Evolutionary conservation across 2,113 vertebrate species (phyloP).

Genomic region (Synodontis membranacea): DNA sequence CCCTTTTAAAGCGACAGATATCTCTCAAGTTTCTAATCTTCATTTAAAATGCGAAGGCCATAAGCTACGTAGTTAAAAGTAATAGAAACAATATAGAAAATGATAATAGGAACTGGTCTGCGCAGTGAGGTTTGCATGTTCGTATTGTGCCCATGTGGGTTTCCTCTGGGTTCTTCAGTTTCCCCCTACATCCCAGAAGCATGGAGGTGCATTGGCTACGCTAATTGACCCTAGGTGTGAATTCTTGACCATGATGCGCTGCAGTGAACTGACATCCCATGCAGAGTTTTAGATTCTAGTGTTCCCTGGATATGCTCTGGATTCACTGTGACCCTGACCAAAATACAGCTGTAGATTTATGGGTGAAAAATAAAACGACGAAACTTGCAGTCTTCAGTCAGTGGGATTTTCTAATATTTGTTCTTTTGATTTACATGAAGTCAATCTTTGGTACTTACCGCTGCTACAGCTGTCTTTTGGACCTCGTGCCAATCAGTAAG

Average conservation of each 20-base stretch:
- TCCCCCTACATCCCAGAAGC: not conserved
- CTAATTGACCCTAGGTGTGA: not conserved
- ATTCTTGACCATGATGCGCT: not conserved
- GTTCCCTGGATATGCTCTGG: not conserved
- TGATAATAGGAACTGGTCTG: not conserved
- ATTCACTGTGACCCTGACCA: not conserved
- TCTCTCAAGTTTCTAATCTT: not conserved
- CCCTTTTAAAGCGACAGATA: not conserved
- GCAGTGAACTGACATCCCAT: not conserved
- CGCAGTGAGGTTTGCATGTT: not conserved
- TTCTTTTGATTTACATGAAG: constrained; percentile 5
- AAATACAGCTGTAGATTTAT: not conserved
- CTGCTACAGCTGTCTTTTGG: constrained; percentile 48
- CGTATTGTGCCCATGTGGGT: not conserved
- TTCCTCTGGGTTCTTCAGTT: not conserved
- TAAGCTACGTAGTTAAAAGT: not conserved
- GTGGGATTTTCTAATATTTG: constrained; percentile 18
- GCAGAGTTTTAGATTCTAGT: not conserved
- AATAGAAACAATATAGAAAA: too few species aligned
- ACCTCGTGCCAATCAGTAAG: constrained; percentile 56
- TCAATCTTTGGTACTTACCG: constrained; percentile 18
- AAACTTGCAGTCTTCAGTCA: not conserved
- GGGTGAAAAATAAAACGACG: not conserved
- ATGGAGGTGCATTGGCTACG: not conserved
- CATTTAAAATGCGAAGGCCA: not conserved